phyloP scores from a whole-genome alignment of 2,113 vertebrate species.

The Anolis sagrei region DNA sequence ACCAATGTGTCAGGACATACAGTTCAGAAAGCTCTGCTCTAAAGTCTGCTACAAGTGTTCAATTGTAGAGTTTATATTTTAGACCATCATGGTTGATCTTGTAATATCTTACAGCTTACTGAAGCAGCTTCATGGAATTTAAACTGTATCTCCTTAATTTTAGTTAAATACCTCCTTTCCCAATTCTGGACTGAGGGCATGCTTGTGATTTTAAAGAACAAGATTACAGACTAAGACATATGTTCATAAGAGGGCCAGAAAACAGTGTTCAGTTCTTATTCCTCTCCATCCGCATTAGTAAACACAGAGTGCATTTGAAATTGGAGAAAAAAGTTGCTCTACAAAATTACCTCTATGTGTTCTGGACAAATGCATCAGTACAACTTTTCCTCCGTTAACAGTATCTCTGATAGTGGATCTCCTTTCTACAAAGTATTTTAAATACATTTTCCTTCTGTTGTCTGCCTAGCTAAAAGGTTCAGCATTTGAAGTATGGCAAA shows the following conservation, averaged over 20 bases:
- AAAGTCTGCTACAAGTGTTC: background rate
- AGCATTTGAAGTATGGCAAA: too few relatives aligned
- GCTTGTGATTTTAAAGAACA: background rate
- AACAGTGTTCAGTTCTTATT: background rate
- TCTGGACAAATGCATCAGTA: background rate
- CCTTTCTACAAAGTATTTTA: too few relatives aligned
- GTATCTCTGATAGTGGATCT: too few relatives aligned
- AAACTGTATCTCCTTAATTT: conserved; percentile 12
- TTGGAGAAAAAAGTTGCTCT: conserved; percentile 41
- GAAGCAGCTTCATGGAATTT: background rate
- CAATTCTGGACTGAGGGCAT: background rate
- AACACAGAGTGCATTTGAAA: background rate
- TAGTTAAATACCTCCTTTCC: background rate
- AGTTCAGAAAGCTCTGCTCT: too few relatives aligned
- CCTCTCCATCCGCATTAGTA: background rate
- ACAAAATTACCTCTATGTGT: conserved; percentile 32
- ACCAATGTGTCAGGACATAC: too few relatives aligned
- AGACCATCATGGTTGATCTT: background rate
- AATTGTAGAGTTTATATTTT: background rate
- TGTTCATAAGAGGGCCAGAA: background rate
- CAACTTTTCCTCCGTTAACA: too few relatives aligned
- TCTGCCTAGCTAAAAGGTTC: too few relatives aligned
- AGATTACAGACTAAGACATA: background rate
- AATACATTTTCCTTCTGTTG: too few relatives aligned
- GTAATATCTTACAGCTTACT: background rate